These are phyloP conservation scores for Caiman crocodilus DNA, from an alignment of 2,797 vertebrate species.

Conservation along the genomic window DNA sequence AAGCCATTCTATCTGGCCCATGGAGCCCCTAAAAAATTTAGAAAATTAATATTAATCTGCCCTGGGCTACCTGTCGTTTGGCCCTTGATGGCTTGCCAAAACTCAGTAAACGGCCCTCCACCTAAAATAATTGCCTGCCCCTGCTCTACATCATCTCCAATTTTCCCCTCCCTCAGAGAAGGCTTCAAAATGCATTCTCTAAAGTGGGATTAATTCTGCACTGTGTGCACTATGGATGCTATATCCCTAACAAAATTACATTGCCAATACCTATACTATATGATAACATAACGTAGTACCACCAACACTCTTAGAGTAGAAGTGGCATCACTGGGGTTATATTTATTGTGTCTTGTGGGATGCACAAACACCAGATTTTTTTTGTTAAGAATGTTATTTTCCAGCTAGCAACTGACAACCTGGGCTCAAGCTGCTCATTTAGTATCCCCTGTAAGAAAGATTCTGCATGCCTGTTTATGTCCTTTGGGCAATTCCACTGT, in stretches of 20 bases:
- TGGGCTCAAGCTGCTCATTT: not conserved
- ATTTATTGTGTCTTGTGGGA: not conserved
- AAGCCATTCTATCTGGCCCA: no score
- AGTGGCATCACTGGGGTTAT: not conserved
- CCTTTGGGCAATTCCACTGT: not conserved
- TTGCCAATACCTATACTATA: not conserved
- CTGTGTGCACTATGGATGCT: not conserved
- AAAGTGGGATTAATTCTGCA: not conserved
- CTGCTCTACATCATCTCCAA: not conserved
- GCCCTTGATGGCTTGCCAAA: no score
- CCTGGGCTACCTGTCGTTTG: no score
- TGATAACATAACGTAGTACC: not conserved
- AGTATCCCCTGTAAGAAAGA: not conserved
- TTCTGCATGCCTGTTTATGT: not conserved
- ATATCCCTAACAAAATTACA: not conserved
- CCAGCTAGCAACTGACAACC: not conserved
- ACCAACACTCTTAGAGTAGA: not conserved
- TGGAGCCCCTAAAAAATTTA: no score
- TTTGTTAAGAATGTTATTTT: not conserved
- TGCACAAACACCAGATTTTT: not conserved
- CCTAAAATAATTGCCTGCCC: no score
- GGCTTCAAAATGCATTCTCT: not conserved
- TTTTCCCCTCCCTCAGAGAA: not conserved
- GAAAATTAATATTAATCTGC: no score
- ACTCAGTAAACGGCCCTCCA: no score